Evolutionary conservation across 1,140 invertebrate genomes (phyloP).

Genomic region (Aphaenogaster rudis): DNA sequence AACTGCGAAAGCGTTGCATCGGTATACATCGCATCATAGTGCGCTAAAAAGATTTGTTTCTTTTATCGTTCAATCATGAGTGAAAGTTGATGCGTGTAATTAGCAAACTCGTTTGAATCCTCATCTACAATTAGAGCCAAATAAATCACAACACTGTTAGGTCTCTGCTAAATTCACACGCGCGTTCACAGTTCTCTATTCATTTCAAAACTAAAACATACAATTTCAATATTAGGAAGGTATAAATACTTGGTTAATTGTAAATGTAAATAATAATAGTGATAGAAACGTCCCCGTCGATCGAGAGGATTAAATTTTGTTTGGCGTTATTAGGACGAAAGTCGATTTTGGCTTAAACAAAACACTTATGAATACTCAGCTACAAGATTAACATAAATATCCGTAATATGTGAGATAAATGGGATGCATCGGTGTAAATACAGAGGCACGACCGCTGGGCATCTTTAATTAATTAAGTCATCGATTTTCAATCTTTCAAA

Average conservation of each 20-base stretch:
- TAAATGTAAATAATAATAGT: constrained; percentile 5
- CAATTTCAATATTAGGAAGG: too few relatives aligned
- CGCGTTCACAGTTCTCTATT: not conserved
- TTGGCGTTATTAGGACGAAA: not conserved
- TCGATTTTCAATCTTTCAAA: constrained; percentile 25
- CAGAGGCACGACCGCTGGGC: not conserved
- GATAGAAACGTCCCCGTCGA: not conserved
- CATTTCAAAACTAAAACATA: not conserved
- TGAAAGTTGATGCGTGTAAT: constrained; percentile 53
- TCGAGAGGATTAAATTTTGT: not conserved
- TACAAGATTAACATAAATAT: not conserved
- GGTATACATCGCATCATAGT: not conserved
- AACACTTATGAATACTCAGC: not conserved
- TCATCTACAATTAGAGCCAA: not conserved
- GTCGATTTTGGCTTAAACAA: not conserved
- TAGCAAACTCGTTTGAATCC: constrained; percentile 21
- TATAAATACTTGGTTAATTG: not conserved
- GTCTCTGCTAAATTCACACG: not conserved
- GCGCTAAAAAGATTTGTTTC: constrained; percentile 34
- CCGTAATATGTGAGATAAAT: constrained; percentile 2
- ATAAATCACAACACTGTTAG: not conserved
- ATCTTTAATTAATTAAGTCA: constrained; percentile 29
- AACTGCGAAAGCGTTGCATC: not conserved
- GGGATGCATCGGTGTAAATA: not conserved
- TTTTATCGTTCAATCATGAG: constrained; percentile 17